These are phyloP conservation scores for Pan troglodytes DNA, from an alignment of 2,113 vertebrate species.

Conservation along the genomic window NHGRI_mPanTro3-v2.1_pri NC_072421.2:37168501-37169000, in stretches of 20 bases:
- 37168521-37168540: not conserved
- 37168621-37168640: not conserved
- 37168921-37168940: constrained; percentile 51
- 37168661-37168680: not conserved
- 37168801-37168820: constrained; percentile 29
- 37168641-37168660: not conserved
- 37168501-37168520: not conserved
- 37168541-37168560: not conserved
- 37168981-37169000: constrained; percentile 40
- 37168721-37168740: not conserved
- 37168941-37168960: constrained; percentile 37
- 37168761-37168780: constrained; percentile 25
- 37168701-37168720: constrained; percentile 8
- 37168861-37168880: not conserved
- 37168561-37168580: not conserved
- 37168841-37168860: constrained; percentile 7
- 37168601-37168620: not conserved
- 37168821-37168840: not conserved
- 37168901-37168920: constrained; percentile 12
- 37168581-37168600: not conserved
- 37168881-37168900: constrained; percentile 35
- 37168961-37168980: constrained; percentile 32
- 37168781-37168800: constrained; percentile 17
- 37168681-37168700: not conserved
- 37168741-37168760: not conserved